phyloP scores from a whole-genome alignment of 2,113 vertebrate species.

The Brachirus orientalis region DNA sequence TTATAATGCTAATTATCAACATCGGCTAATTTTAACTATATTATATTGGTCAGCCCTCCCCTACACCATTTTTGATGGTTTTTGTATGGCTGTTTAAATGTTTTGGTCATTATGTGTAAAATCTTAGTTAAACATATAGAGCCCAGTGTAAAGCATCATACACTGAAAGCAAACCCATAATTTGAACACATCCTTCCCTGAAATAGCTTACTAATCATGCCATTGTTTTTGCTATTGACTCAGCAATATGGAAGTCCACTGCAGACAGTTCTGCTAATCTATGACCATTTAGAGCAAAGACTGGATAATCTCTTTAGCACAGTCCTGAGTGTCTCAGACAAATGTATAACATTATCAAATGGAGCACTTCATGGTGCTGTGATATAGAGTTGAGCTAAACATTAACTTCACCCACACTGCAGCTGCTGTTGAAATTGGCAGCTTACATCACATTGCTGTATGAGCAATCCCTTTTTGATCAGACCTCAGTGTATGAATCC shows the following conservation, averaged over 20 bases:
- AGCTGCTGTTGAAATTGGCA: background rate
- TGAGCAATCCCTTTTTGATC: background rate
- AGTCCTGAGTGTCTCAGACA: constrained; percentile 16
- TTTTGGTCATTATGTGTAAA: too few relatives aligned
- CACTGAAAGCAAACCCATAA: constrained; percentile 21
- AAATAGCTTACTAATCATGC: constrained; percentile 32
- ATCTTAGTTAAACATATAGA: too few relatives aligned
- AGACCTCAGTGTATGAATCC: background rate
- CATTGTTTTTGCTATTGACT: constrained; percentile 21
- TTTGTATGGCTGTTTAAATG: too few relatives aligned
- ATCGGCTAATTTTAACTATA: too few relatives aligned
- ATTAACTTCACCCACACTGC: constrained; percentile 30
- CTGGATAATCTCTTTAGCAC: constrained; percentile 36
- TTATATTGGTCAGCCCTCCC: too few relatives aligned
- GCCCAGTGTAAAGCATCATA: constrained; percentile 2
- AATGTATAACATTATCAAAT: constrained; percentile 20
- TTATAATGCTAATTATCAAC: too few relatives aligned
- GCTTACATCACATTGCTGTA: background rate
- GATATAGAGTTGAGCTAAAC: background rate
- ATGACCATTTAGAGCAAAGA: constrained; percentile 26
- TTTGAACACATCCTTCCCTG: constrained; percentile 19
- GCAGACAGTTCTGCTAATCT: constrained; percentile 43
- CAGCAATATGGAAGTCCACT: constrained; percentile 40
- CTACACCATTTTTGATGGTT: too few relatives aligned
- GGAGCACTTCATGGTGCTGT: background rate